phyloP scores from a whole-genome alignment of 2,888 invertebrate genomes.

The Crematogaster levior region DNA sequence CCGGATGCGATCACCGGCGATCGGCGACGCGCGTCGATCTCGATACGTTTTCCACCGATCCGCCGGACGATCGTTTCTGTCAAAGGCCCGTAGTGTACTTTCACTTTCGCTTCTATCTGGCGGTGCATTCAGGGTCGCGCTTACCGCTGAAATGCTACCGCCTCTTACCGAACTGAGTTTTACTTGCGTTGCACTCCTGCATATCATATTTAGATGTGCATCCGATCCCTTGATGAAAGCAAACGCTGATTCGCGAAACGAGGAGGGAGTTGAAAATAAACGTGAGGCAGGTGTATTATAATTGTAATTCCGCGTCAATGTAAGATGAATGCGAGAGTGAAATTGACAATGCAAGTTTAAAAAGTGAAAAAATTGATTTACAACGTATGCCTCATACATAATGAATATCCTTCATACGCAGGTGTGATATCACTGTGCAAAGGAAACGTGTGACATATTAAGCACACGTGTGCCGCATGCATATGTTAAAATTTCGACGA shows the following conservation, averaged over 20 bases:
- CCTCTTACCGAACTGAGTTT: not conserved
- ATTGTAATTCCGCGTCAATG: too few relatives aligned
- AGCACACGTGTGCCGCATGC: conserved; percentile 22
- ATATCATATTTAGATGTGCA: too few relatives aligned
- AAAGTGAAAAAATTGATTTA: conserved; percentile 15
- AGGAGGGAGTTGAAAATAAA: not conserved
- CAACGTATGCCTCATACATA: not conserved
- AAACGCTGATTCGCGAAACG: too few relatives aligned
- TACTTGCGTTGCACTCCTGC: not conserved
- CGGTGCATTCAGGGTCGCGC: conserved; percentile 40
- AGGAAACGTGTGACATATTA: conserved; percentile 21
- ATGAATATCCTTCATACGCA: not conserved
- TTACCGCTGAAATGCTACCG: conserved; percentile 16
- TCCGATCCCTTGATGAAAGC: too few relatives aligned
- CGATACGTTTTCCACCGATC: conserved; percentile 18
- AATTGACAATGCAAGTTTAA: not conserved
- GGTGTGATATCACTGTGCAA: conserved; percentile 26
- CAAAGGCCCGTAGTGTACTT: conserved; percentile 34
- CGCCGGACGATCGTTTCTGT: conserved; percentile 34
- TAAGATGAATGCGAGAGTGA: not conserved
- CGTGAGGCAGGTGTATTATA: not conserved
- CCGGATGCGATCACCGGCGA: not conserved
- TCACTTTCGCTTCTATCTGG: conserved; percentile 46
- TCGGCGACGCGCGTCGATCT: not conserved
- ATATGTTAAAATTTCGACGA: conserved; percentile 16